phyloP scores from a whole-genome alignment of 2,113 vertebrate species.

The Lanius collurio region DNA sequence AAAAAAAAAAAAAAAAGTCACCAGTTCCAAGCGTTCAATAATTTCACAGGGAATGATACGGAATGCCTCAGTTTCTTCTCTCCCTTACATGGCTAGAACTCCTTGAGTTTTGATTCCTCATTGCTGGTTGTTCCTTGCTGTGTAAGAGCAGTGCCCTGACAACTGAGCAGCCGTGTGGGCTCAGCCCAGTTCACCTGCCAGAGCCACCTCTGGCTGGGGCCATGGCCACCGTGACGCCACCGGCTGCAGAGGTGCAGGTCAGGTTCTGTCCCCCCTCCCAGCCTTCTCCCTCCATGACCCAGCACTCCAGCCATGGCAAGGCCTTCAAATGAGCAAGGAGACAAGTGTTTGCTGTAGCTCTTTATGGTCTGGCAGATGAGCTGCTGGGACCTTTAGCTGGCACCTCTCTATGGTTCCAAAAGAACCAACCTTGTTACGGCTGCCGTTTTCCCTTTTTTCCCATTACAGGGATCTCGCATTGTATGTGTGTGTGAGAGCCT shows the following conservation, averaged over 20 bases:
- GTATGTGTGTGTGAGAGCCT: not conserved
- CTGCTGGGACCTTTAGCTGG: slow-evolving; percentile 44
- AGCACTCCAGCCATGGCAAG: not conserved
- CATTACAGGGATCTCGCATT: slow-evolving; percentile 15
- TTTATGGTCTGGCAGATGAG: slow-evolving; percentile 48
- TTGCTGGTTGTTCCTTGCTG: not conserved
- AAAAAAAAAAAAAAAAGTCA: not conserved
- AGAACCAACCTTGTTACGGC: slow-evolving; percentile 42
- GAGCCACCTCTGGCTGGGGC: fast-evolving
- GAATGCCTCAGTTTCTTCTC: not conserved
- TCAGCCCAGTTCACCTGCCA: not conserved
- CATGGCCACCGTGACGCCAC: fast-evolving
- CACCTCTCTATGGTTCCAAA: slow-evolving; percentile 59
- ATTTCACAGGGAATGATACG: not conserved
- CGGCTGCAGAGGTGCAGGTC: not conserved
- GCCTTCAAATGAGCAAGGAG: slow-evolving; percentile 53
- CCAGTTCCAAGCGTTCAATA: not conserved
- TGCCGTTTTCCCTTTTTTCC: not conserved
- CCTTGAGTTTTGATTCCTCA: fast-evolving
- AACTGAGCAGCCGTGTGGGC: fast-evolving
- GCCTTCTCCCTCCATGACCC: not conserved
- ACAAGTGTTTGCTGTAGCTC: slow-evolving; percentile 32
- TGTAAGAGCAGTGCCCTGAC: not conserved
- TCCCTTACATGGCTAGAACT: not conserved
- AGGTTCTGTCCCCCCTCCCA: not conserved